Conservation (phyloP, 2,797 vertebrate species). For the Microtus obscurus region DNA sequence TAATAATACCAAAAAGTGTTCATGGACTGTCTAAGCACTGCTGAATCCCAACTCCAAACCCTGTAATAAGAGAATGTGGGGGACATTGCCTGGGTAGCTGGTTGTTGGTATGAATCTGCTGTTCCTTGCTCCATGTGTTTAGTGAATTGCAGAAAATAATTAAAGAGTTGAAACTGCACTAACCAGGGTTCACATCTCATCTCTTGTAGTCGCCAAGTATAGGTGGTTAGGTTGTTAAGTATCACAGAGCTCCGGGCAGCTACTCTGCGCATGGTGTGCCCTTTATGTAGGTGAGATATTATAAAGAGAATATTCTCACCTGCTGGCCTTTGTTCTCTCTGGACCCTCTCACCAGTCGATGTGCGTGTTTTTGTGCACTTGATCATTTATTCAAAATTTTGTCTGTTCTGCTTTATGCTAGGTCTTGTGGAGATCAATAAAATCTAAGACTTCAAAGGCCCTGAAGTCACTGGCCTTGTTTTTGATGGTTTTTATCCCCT, state of each 20-base stretch:
- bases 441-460: not conserved
- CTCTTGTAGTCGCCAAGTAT: not conserved
- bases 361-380: not conserved
- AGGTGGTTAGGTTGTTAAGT: not conserved
- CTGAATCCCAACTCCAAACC: not conserved
- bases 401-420: not conserved
- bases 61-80: not conserved
- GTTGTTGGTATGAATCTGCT: not conserved
- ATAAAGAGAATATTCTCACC: not conserved
- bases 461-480: not conserved
- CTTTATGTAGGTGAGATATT: not conserved
- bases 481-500: not conserved
- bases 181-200: not conserved
- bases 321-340: not conserved
- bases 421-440: conserved; percentile 8
- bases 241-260: not conserved
- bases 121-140: not conserved
- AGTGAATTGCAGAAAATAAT: not conserved
- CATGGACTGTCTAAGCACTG: not conserved
- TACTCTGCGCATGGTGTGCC: not conserved
- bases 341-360: not conserved
- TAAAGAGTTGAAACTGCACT: not conserved
- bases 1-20: not conserved
- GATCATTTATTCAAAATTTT: conserved; percentile 7
- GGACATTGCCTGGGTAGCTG: not conserved